Conservation (phyloP, 2,797 vertebrate genomes). For the Sebastes matsubarae region DNA sequence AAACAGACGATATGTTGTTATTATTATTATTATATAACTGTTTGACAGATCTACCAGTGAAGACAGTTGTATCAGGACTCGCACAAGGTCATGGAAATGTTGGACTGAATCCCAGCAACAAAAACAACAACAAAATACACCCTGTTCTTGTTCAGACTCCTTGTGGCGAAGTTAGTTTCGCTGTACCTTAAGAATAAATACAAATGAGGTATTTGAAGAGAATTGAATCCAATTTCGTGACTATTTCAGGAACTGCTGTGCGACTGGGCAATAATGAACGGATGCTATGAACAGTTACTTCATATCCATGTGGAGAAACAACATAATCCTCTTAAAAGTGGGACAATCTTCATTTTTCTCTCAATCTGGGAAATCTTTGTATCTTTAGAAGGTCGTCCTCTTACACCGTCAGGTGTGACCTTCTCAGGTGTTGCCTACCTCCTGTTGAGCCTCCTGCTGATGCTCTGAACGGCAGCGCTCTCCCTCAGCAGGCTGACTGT, state of each 20-base stretch:
- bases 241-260: too few species aligned
- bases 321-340: background rate
- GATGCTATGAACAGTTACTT: background rate
- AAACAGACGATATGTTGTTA: background rate
- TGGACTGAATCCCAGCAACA: background rate
- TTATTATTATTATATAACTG: background rate
- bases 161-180: background rate
- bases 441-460: conserved; percentile 53
- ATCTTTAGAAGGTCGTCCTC: background rate
- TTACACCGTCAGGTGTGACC: background rate
- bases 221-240: too few species aligned
- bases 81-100: background rate
- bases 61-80: background rate
- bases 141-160: background rate
- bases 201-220: background rate
- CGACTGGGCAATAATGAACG: too few species aligned
- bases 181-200: background rate
- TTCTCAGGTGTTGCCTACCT: conserved; percentile 51
- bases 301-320: background rate
- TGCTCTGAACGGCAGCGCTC: conserved; percentile 39
- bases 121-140: background rate
- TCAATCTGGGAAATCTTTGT: background rate
- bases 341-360: background rate
- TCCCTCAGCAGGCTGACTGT: conserved; percentile 58
- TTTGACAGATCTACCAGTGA: background rate